Conservation (phyloP, 2,888 invertebrate genomes). For the Agrotis exclamationis region DNA sequence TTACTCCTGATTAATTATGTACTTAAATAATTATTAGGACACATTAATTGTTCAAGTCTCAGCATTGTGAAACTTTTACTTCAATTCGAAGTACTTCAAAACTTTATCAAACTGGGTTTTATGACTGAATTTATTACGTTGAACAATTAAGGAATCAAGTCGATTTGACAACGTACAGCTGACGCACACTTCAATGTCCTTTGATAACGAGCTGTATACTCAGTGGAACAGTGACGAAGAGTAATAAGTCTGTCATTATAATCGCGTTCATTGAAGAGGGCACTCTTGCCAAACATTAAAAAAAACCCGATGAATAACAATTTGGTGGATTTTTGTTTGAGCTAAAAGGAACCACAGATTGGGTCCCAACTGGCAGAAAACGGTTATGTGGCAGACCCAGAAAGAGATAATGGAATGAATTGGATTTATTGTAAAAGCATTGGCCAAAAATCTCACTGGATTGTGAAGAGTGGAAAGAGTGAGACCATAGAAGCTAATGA, state of each 20-base stretch:
- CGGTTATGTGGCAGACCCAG: too few species aligned
- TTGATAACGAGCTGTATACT: slow-evolving; percentile 62
- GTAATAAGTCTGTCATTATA: slow-evolving; percentile 43
- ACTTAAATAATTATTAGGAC: slow-evolving; percentile 13
- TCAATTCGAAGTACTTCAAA: slow-evolving; percentile 45
- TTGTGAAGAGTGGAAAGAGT: too few species aligned
- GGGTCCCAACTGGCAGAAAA: too few species aligned
- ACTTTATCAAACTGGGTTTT: slow-evolving; percentile 76
- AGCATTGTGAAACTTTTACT: slow-evolving; percentile 35
- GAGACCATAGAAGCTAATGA: too few species aligned
- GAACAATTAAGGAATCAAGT: slow-evolving; percentile 78
- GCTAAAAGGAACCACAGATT: too few species aligned
- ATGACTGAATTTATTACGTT: slow-evolving; percentile 77
- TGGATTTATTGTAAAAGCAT: too few species aligned
- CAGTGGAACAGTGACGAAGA: slow-evolving; percentile 43
- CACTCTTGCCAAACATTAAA: slow-evolving; percentile 27
- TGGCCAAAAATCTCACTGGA: too few species aligned
- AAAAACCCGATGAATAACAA: slow-evolving; percentile 3
- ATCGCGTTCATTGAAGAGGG: slow-evolving; percentile 33
- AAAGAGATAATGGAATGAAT: too few species aligned
- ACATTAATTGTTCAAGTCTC: slow-evolving; percentile 10
- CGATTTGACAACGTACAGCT: slow-evolving; percentile 70
- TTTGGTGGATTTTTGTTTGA: not conserved
- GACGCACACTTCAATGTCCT: slow-evolving; percentile 57
- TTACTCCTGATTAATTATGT: too few species aligned